phyloP scores from a whole-genome alignment of 2,888 invertebrate species.

The Phaedon cochleariae region DNA sequence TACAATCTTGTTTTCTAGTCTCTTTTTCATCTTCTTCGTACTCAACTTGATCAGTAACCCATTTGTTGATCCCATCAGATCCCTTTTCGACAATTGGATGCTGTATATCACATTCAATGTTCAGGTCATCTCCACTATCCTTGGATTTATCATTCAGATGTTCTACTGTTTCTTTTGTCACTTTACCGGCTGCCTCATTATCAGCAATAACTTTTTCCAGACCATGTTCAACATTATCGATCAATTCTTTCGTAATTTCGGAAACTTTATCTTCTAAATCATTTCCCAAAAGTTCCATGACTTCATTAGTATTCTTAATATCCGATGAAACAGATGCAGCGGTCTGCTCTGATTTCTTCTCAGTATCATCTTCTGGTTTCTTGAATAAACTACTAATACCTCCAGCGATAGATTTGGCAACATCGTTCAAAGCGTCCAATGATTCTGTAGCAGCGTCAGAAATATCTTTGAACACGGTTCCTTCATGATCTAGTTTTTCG shows the following conservation, averaged over 20 bases:
- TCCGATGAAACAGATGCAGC: not conserved
- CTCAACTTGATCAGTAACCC: too few species aligned
- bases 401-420: not conserved
- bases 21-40: too few species aligned
- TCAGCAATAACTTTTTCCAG: too few species aligned
- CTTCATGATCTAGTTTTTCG: not conserved
- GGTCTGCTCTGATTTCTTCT: constrained; percentile 3
- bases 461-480: not conserved
- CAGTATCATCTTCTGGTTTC: not conserved
- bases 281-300: not conserved
- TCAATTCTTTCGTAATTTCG: not conserved
- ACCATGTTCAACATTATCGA: too few species aligned
- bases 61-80: too few species aligned
- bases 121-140: too few species aligned
- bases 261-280: not conserved
- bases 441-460: not conserved
- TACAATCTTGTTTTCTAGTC: too few species aligned
- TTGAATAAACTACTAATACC: not conserved
- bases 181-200: too few species aligned
- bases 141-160: too few species aligned
- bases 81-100: too few species aligned
- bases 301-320: not conserved
- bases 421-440: not conserved
- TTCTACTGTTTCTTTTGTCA: too few species aligned
- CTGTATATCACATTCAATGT: too few species aligned